These are phyloP conservation scores for Charanyca ferruginea DNA, from an alignment of 2,888 invertebrate genomes.

Conservation along the genomic window DNA sequence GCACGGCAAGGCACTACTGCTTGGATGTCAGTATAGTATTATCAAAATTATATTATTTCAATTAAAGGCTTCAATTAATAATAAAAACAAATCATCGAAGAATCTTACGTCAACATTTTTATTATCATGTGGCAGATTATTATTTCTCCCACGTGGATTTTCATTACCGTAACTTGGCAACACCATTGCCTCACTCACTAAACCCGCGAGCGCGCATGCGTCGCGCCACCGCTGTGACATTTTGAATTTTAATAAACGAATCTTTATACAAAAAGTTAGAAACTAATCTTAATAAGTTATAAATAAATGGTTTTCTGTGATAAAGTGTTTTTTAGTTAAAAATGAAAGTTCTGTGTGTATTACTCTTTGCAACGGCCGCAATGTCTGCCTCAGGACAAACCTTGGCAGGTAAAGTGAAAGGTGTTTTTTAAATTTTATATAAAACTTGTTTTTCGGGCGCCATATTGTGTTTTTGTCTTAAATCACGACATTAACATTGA, in stretches of 20 bases:
- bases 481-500: constrained; percentile 1
- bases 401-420: constrained; percentile 89
- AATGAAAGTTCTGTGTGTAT: constrained; percentile 71
- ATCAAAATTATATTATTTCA: too few species aligned
- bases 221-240: constrained; percentile 51
- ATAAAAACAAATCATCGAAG: too few species aligned
- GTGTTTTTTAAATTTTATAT: constrained; percentile 68
- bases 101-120: too few species aligned
- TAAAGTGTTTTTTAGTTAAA: constrained; percentile 56
- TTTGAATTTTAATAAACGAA: constrained; percentile 36
- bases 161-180: constrained; percentile 39
- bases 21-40: too few species aligned
- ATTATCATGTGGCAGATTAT: not conserved
- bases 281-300: constrained; percentile 16
- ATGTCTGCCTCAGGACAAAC: constrained; percentile 81
- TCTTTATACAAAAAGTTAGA: not conserved
- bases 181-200: constrained; percentile 55
- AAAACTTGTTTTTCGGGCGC: constrained; percentile 54
- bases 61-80: too few species aligned
- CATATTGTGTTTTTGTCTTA: constrained; percentile 49
- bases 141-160: constrained; percentile 10
- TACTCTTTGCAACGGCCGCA: constrained; percentile 72
- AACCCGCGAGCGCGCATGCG: constrained; percentile 60
- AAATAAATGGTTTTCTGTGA: constrained; percentile 42
- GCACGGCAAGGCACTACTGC: too few species aligned